Evolutionary conservation across 2,888 invertebrate species (phyloP), one percentile per base, ranked within the genome.

Genomic region (Xanthia togata): DNA sequence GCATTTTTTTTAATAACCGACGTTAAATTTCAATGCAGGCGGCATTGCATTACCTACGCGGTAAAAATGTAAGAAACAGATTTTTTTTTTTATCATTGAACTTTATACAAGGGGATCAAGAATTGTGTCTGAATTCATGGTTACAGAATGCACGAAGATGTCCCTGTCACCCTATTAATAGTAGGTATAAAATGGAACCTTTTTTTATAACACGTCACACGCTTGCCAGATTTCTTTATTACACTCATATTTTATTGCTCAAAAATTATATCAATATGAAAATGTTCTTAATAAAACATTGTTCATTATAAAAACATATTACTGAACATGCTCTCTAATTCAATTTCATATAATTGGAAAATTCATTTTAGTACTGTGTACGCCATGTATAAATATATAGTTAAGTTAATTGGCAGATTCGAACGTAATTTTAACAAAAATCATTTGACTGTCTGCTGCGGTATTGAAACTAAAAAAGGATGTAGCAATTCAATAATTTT

Each of bases 401-500:
- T 77, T 59, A 68, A 31, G 60, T 64, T 82, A 81, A 83, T 83
- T 71, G 68, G 60, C 9, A 62, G 38, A 71, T 82, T 59, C 14
- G n/a, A 64, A 77, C 20, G 63, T 70, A 67, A 70, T 63, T n/a
- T 59, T 38, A 79, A 59, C 63, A 70, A 76, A 44, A 44, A n/a
- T 41, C 11, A 26, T 73, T 65, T 14, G 1, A 14, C 12, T 35
- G n/a, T 55, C 20, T 53, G 17, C 11, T 44, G 17, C 6, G 26
- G 74, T 17, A 14, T 50, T 41, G 12, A 6, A 26, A 12, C 17
- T 59, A 38, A 9, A 38, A 12, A 62, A 14, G 0, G 4, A 62
- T 14, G 8, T 3, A 4, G n/a, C 14, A 38, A 38, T 63, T 38
- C 2, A 38, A n/a, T 9, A 1, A 38, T 14, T 62, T 12, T 23